These are phyloP conservation scores for Parapristionchus giblindavisi DNA, from an alignment of 2,888 invertebrate species.

Conservation along the genomic window DNA sequence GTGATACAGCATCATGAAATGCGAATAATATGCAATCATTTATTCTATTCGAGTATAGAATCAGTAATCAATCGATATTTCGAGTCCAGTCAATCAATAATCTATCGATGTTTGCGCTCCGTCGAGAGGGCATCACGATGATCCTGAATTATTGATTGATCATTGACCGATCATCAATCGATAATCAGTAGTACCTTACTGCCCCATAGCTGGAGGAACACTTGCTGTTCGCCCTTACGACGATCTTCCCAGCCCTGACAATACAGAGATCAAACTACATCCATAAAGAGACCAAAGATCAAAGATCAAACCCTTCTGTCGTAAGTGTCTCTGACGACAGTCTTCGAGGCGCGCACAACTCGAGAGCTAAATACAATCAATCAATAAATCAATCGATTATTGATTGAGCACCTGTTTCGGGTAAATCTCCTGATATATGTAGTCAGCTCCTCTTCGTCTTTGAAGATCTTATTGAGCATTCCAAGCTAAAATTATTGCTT, in stretches of 20 bases:
- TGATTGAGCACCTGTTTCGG: constrained; percentile 5
- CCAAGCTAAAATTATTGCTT: constrained; percentile 14
- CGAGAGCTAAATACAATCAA: background rate
- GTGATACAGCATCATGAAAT: too few species aligned
- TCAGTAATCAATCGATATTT: too few species aligned
- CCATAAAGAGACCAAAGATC: background rate
- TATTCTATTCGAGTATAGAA: too few species aligned
- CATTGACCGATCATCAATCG: constrained; percentile 9
- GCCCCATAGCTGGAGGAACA: constrained; percentile 37
- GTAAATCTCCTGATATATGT: constrained; percentile 20
- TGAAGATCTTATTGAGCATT: constrained; percentile 4
- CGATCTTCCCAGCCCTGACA: constrained; percentile 32
- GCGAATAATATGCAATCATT: too few species aligned
- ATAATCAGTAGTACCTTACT: constrained; percentile 20
- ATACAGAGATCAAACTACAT: background rate
- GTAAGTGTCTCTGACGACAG: constrained; percentile 16
- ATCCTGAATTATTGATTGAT: constrained; percentile 3
- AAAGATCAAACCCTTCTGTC: constrained; percentile 23
- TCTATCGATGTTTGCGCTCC: too few species aligned
- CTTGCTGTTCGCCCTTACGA: constrained; percentile 22
- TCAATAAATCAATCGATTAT: background rate
- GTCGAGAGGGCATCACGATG: constrained; percentile 26
- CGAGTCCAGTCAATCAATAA: too few species aligned
- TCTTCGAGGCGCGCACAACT: constrained; percentile 26
- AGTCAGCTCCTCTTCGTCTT: constrained; percentile 12